Evolutionary conservation across 1,140 invertebrate species (phyloP).

Genomic region (Liolophura sinensis): DNA sequence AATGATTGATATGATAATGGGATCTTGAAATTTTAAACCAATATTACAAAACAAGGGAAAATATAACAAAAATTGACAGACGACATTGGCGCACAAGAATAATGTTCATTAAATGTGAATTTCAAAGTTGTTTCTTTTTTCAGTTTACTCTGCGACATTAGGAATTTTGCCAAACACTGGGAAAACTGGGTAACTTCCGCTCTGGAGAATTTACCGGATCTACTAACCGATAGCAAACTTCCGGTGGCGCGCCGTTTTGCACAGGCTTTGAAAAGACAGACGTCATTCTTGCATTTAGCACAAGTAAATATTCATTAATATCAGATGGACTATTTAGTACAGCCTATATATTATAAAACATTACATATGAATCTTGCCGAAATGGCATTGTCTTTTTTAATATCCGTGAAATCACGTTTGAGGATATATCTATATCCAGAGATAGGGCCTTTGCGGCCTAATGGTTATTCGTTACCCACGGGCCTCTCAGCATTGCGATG

Average conservation of each 20-base stretch:
- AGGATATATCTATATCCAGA: too few relatives aligned
- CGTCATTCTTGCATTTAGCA: conserved; percentile 55
- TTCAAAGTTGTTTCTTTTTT: conserved; percentile 4
- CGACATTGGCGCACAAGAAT: neutral
- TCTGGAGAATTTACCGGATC: conserved; percentile 47
- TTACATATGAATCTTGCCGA: too few relatives aligned
- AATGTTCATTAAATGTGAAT: too few relatives aligned
- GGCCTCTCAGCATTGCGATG: too few relatives aligned
- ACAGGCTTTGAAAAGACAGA: conserved; percentile 50
- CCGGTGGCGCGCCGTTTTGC: conserved; percentile 48
- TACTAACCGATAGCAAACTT: conserved; percentile 42
- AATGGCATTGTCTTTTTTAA: too few relatives aligned
- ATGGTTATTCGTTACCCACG: too few relatives aligned
- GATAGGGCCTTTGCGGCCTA: too few relatives aligned
- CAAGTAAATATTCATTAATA: conserved; percentile 33
- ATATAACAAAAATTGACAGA: neutral
- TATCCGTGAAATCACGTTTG: too few relatives aligned
- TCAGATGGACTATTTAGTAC: neutral
- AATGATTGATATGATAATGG: too few relatives aligned
- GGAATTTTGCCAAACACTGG: conserved; percentile 54
- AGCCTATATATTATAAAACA: neutral
- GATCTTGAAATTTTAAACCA: too few relatives aligned
- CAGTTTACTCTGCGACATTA: conserved; percentile 53
- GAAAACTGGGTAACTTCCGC: conserved; percentile 53
- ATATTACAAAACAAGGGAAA: too few relatives aligned